These are phyloP conservation scores for Drosophila koepferae DNA, from an alignment of 2,888 invertebrate genomes.

Conservation along the genomic window DNA sequence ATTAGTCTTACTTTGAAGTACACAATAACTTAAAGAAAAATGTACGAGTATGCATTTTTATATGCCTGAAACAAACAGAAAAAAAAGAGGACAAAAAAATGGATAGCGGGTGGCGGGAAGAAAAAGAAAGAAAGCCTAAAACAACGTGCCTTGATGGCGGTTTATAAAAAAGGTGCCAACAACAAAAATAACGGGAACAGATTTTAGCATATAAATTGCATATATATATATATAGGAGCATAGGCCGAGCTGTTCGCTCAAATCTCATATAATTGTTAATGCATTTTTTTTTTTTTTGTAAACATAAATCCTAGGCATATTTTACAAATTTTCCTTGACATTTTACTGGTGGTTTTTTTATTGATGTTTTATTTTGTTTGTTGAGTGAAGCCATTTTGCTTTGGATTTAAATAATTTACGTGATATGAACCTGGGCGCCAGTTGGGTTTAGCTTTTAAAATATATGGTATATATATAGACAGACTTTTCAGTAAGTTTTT, in stretches of 20 bases:
- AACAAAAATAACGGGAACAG: slow-evolving; percentile 28
- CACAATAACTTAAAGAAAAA: slow-evolving; percentile 77
- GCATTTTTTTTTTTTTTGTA: not conserved
- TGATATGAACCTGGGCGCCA: slow-evolving; percentile 54
- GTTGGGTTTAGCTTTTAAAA: slow-evolving; percentile 46
- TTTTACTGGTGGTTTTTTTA: slow-evolving; percentile 24
- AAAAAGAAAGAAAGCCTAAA: slow-evolving; percentile 22
- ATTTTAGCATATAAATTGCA: not conserved
- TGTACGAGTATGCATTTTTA: slow-evolving; percentile 57
- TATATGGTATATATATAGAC: slow-evolving; percentile 45
- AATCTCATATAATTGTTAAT: not conserved
- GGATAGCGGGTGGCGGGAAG: not conserved
- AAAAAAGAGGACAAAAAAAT: slow-evolving; percentile 40
- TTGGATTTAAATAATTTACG: slow-evolving; percentile 33
- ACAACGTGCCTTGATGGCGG: slow-evolving; percentile 2
- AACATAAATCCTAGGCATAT: slow-evolving; percentile 6
- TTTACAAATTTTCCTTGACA: slow-evolving; percentile 17
- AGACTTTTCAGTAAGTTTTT: slow-evolving; percentile 65
- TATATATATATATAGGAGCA: slow-evolving; percentile 20
- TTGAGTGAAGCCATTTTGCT: slow-evolving; percentile 50
- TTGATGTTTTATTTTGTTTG: slow-evolving; percentile 33
- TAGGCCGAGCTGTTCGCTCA: slow-evolving; percentile 30
- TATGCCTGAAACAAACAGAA: slow-evolving; percentile 61
- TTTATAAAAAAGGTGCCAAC: slow-evolving; percentile 21
- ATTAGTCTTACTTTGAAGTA: slow-evolving; percentile 84